These are phyloP conservation scores for Osmerus mordax DNA, from an alignment of 2,113 vertebrate genomes.

Conservation along the genomic window DNA sequence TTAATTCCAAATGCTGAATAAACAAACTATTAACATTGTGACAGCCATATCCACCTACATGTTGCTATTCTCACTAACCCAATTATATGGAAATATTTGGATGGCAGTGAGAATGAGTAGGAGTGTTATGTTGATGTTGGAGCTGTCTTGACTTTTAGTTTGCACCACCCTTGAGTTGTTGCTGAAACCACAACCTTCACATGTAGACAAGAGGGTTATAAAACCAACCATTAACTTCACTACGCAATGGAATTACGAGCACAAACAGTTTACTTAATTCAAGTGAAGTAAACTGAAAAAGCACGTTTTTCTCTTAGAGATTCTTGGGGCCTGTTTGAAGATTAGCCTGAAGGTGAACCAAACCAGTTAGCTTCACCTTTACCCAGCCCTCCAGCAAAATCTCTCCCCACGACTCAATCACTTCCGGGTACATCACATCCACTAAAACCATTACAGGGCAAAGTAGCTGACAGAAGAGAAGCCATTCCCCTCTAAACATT, in stretches of 20 bases:
- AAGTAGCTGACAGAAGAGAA: conserved; percentile 40
- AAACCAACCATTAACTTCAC: background rate
- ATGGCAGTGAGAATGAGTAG: background rate
- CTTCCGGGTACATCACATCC: background rate
- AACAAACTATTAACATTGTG: background rate
- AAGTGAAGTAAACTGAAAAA: background rate
- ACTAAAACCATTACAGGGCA: background rate
- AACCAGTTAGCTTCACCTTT: background rate
- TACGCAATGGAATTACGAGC: background rate
- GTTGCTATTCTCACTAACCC: background rate
- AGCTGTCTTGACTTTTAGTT: too few species aligned
- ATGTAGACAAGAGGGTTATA: too few species aligned
- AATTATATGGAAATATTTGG: too few species aligned
- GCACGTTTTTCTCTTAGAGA: background rate
- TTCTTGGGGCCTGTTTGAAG: too few species aligned
- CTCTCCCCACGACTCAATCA: background rate
- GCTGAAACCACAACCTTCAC: too few species aligned
- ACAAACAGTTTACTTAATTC: background rate
- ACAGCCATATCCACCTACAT: conserved; percentile 17
- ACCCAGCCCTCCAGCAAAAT: too few species aligned
- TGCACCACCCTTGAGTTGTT: too few species aligned
- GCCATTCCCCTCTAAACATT: conserved; percentile 35
- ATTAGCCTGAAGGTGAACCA: too few species aligned
- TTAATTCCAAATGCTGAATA: conserved; percentile 3
- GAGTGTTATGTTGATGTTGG: background rate